Percentiles rank a stretch among this genome's conserved stretches.
Conservation (phyloP, 2,888 invertebrate species). For the Microctonus brassicae region DNA sequence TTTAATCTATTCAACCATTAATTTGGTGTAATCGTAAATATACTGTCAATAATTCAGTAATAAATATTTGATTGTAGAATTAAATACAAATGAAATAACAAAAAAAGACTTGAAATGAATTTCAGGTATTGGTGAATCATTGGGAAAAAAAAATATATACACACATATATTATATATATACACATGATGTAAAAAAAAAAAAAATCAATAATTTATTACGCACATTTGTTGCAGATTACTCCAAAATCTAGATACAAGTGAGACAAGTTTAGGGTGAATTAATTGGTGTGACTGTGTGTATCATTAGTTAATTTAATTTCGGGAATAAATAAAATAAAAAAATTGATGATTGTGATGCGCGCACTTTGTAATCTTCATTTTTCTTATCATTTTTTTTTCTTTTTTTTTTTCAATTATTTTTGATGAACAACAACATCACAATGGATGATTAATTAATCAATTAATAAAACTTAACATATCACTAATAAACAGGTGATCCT, state of each 20-base stretch:
- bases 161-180: too few species aligned
- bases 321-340: constrained; percentile 7
- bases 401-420: neutral
- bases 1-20: constrained; percentile 44
- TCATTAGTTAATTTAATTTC: neutral
- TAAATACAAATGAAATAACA: too few species aligned
- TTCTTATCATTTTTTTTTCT: neutral
- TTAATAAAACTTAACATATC: constrained; percentile 3
- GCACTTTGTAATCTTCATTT: neutral
- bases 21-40: constrained; percentile 52
- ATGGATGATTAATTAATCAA: neutral
- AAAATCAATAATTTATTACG: constrained; percentile 58
- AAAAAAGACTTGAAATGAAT: neutral
- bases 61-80: constrained; percentile 10
- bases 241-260: constrained; percentile 8
- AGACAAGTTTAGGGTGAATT: neutral
- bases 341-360: neutral
- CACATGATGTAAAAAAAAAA: constrained; percentile 46
- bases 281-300: neutral
- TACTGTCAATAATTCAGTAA: constrained; percentile 34
- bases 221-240: constrained; percentile 40
- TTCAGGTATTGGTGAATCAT: neutral
- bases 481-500: neutral
- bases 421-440: neutral
- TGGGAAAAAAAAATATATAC: constrained; percentile 30